Base-by-base conservation (phyloP, 2,888 invertebrate genomes). In the Eilema caniola region DNA sequence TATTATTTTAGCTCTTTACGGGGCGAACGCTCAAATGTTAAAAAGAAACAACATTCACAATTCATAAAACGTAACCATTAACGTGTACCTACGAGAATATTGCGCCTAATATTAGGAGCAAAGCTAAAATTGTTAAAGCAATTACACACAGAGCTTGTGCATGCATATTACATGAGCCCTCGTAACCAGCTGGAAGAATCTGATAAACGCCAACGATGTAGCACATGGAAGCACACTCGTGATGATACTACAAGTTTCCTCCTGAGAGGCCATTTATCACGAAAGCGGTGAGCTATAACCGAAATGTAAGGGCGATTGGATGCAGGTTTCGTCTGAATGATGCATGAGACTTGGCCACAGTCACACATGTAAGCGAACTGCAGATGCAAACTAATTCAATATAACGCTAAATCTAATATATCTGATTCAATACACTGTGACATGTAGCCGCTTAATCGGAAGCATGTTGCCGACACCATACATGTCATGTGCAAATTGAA, bases 121-220 rank as follows among this genome's bases (percentile, higher is more conserved):
- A 76, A 79, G 71, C 75, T 76, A 75, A 76, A 84, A 78, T 78
- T 82, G 81, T 79, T 83, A 75, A 74, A 73, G 80, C 84, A 86
- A 86, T 80, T 80, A 89, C 86, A 87, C 83, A 83, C 81, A 85
- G 85, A 82, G 80, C 75, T 83, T 74, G 75, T 77, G 78, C 83
- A 89, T 91, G 88, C 88, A 90, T 90, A 88, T 88, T 86, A 88
- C 90, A 91, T 90, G 89, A 91, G 89, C 78, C 78, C 77, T 82
- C 82, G 78, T 79, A 87, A 82, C 86, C 85, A 85, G 86, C 87
- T 86, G 84, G 87, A 87, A 88, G 87, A 90, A 90, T 91, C 90
- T 85, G 89, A 89, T 89, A 89, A 87, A 86, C 85, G 83, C 79
- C 82, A 78, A 84, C 83, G 82, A 86, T 83, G 89, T 87, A 88